Evolutionary conservation across 2,797 vertebrate genomes (phyloP).

Genomic region (Varecia variegata): DNA sequence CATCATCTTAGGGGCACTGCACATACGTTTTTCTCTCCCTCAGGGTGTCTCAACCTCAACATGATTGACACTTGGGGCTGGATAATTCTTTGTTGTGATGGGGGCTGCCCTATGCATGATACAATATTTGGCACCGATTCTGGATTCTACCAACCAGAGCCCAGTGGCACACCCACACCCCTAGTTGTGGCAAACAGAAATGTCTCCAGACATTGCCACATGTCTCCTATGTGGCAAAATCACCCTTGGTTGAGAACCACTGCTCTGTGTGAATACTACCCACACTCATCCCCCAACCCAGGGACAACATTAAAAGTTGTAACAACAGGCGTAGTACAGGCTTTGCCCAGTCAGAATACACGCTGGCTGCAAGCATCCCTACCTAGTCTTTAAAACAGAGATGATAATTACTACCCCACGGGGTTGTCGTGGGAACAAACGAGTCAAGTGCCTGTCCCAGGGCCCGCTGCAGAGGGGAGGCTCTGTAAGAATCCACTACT

Average conservation of each 20-base stretch:
- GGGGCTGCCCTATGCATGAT: background rate
- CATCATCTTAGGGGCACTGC: no score
- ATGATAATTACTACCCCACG: background rate
- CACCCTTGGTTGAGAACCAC: background rate
- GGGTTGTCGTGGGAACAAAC: background rate
- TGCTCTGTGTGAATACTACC: background rate
- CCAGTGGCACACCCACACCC: background rate
- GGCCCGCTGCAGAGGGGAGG: background rate
- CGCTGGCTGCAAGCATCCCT: background rate
- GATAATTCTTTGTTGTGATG: background rate
- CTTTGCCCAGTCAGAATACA: background rate
- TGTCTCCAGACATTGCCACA: background rate
- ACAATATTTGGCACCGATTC: background rate
- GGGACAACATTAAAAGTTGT: background rate
- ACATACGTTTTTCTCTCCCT: background rate
- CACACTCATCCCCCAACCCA: background rate
- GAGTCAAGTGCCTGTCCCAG: background rate
- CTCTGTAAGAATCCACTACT: accelerated
- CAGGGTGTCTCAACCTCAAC: background rate
- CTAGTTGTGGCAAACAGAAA: background rate
- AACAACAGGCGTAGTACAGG: background rate
- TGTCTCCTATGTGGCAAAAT: background rate
- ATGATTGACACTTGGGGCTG: background rate
- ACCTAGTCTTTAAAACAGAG: background rate
- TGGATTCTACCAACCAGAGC: background rate